Evolutionary conservation across 2,113 vertebrate species (phyloP).

Genomic region (Theristicus caerulescens): DNA sequence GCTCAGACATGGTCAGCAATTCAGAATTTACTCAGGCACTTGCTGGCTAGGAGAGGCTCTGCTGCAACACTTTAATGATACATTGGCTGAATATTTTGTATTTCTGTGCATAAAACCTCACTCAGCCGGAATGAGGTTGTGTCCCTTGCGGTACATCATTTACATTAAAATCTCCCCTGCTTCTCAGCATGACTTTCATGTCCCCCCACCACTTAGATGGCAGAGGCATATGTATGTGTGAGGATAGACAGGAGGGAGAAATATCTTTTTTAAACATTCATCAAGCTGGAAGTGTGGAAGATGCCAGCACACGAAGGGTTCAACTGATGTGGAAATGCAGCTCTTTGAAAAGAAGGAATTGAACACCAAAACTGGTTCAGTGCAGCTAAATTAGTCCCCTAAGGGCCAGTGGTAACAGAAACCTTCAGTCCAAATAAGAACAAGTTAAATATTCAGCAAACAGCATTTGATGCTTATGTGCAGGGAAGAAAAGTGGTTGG

Average conservation of each 20-base stretch:
- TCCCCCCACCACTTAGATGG: slow-evolving; percentile 11
- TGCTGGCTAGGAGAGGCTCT: neutral
- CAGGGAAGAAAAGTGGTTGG: neutral
- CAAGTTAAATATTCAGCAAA: slow-evolving; percentile 57
- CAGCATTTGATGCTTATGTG: slow-evolving; percentile 27
- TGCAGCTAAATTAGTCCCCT: slow-evolving; percentile 65
- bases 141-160: slow-evolving; percentile 24
- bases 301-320: slow-evolving; percentile 28
- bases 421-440: slow-evolving; percentile 63
- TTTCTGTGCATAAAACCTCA: slow-evolving; percentile 11
- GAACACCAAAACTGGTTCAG: slow-evolving; percentile 60
- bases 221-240: neutral
- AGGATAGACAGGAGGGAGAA: neutral
- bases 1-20: neutral
- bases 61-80: neutral
- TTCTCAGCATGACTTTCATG: slow-evolving; percentile 51
- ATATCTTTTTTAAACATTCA: slow-evolving; percentile 28
- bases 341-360: slow-evolving; percentile 53
- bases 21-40: neutral
- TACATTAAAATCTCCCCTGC: slow-evolving; percentile 35
- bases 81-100: neutral
- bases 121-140: slow-evolving; percentile 47
- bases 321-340: slow-evolving; percentile 63
- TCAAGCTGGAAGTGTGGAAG: slow-evolving; percentile 54
- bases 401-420: slow-evolving; percentile 63